These are phyloP conservation scores for Peromyscus melanophrys DNA, from an alignment of 2,797 vertebrate species.

Conservation along the genomic window DNA sequence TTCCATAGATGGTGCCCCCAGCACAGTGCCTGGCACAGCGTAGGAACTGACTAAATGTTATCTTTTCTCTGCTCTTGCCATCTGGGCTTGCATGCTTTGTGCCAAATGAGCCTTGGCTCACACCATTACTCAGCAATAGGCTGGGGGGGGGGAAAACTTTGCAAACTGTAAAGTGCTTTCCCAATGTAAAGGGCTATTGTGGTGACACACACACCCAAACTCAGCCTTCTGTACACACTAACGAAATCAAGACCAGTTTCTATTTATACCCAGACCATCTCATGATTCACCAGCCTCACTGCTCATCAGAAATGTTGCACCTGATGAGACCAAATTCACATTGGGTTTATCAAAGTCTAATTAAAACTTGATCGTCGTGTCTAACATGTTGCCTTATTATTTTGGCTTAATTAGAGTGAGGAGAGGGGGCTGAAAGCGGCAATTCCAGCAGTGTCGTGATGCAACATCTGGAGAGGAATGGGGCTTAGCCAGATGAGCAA, in stretches of 20 bases:
- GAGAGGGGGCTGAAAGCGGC: slow-evolving; percentile 70
- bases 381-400: slow-evolving; percentile 86
- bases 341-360: slow-evolving; percentile 84
- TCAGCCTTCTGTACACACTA: background rate
- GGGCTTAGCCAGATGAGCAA: slow-evolving; percentile 86
- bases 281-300: slow-evolving; percentile 71
- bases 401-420: slow-evolving; percentile 87
- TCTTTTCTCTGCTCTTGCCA: slow-evolving; percentile 51
- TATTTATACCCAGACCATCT: slow-evolving; percentile 69
- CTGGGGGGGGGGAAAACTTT: slow-evolving; percentile 23
- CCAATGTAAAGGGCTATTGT: slow-evolving; percentile 31
- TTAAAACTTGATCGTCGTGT: slow-evolving; percentile 82
- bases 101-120: slow-evolving; percentile 64
- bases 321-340: slow-evolving; percentile 80
- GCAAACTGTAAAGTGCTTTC: slow-evolving; percentile 29
- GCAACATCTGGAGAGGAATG: slow-evolving; percentile 84
- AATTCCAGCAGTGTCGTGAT: slow-evolving; percentile 80
- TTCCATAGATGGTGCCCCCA: background rate
- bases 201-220: background rate
- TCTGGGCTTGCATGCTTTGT: slow-evolving; percentile 49
- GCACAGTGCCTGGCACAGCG: slow-evolving; percentile 49
- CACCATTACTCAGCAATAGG: background rate
- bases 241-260: slow-evolving; percentile 24
- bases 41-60: slow-evolving; percentile 35
- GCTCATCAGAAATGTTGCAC: slow-evolving; percentile 80